Base-by-base conservation (phyloP, 2,888 invertebrate genomes). In the Diarsia mendica region DNA sequence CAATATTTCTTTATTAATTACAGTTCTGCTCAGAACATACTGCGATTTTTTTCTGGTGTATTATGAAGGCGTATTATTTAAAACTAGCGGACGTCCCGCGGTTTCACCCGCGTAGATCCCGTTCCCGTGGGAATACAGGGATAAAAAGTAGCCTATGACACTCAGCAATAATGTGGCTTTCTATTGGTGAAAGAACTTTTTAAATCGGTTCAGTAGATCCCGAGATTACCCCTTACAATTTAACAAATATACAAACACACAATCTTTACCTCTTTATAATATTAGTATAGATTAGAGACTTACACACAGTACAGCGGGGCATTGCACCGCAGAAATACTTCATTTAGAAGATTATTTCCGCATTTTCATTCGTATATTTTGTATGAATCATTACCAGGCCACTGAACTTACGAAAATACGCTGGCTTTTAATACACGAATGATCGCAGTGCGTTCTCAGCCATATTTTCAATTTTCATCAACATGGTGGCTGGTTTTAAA, bases 401-500 rank as follows among this genome's bases (percentile, higher is more conserved):
- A n/a, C n/a, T 8, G 13, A n/a, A 6, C 61, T 39, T n/a, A n/a
- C n/a, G n/a, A 61, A 13, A 8, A 63, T 44, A 63, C 63, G n/a
- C n/a, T 44, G n/a, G n/a, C 9, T 13, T 63, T 44, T n/a, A 63
- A 44, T 44, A 44, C 44, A 63, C 15, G 3, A 39, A 44, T 10
- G 2, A 71, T 82, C 67, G 65, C 33, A 78, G 81, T 81, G 82
- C 48, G 69, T 44, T 71, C 67, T 74, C 51, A 48, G 70, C 49
- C 28, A 67, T 79, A 79, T 83, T 81, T 80, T 82, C 65, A 68
- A 77, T 67, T 75, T 74, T 77, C 44, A 83, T 64, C 71, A 64
- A 79, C 63, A 76, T 79, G 87, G 87, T 85, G 87, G 84, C 85
- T 86, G 87, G 87, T 87, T 87, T 87, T 80, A 83, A 87, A 87